Evolutionary conservation across 2,797 vertebrate genomes (phyloP).

Genomic region (Darevskia nairensis): DNA sequence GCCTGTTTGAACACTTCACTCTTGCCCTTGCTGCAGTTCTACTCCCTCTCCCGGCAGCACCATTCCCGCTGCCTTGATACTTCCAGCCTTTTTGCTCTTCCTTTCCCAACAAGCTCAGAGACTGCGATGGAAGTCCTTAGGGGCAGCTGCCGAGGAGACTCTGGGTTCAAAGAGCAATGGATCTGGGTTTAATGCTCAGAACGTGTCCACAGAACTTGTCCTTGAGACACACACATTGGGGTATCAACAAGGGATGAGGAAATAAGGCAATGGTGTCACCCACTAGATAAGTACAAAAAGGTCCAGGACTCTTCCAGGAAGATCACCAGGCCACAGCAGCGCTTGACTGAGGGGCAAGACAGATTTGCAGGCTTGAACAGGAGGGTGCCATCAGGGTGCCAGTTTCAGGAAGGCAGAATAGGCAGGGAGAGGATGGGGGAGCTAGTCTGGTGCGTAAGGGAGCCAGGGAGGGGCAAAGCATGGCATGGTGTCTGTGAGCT

Average conservation of each 20-base stretch:
- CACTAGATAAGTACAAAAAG: background rate
- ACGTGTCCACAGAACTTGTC: too few relatives aligned
- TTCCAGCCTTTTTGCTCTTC: background rate
- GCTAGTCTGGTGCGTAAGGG: too few relatives aligned
- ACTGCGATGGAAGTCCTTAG: too few relatives aligned
- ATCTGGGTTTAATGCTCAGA: background rate
- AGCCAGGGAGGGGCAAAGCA: background rate
- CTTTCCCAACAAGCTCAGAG: background rate
- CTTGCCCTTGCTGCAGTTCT: background rate
- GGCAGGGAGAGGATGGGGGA: background rate
- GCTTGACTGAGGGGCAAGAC: background rate
- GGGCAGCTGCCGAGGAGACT: background rate
- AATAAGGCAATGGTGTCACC: background rate
- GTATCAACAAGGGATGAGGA: background rate
- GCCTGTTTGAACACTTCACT: background rate
- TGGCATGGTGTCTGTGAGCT: background rate
- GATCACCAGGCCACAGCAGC: background rate
- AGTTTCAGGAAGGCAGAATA: background rate
- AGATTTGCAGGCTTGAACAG: too few relatives aligned
- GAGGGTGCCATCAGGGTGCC: too few relatives aligned
- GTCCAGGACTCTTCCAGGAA: background rate
- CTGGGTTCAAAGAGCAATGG: background rate
- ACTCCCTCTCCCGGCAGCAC: background rate
- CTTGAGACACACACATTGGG: background rate
- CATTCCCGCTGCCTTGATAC: background rate